Conservation (phyloP, 2,888 invertebrate genomes). For the Altica lythri region DNA sequence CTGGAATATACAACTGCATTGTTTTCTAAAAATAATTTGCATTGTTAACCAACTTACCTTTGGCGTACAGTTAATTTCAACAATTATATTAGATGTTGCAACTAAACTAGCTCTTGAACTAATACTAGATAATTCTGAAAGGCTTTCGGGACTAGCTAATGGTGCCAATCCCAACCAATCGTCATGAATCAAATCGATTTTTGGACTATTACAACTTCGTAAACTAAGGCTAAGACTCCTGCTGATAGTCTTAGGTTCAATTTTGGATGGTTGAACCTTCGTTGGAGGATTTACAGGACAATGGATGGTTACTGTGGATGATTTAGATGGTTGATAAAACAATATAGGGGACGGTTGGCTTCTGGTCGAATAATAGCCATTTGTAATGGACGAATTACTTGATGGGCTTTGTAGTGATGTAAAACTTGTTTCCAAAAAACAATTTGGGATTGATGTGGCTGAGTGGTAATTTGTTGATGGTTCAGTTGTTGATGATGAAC, state of each 20-base stretch:
- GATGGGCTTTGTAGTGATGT: slow-evolving; percentile 66
- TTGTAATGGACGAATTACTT: slow-evolving; percentile 53
- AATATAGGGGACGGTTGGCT: slow-evolving; percentile 50
- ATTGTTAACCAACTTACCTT: slow-evolving; percentile 34
- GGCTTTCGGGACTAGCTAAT: slow-evolving; percentile 79
- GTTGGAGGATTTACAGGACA: slow-evolving; percentile 33
- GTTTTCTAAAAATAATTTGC: neutral
- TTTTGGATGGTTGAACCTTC: slow-evolving; percentile 45
- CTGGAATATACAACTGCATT: slow-evolving; percentile 28
- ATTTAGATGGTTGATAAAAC: slow-evolving; percentile 28
- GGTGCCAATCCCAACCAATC: slow-evolving; percentile 76
- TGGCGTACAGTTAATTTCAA: slow-evolving; percentile 42
- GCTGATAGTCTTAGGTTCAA: slow-evolving; percentile 22
- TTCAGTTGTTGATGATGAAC: slow-evolving; percentile 57
- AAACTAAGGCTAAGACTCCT: slow-evolving; percentile 44
- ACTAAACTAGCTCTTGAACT: slow-evolving; percentile 70
- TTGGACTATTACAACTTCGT: slow-evolving; percentile 42
- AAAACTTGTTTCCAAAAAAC: slow-evolving; percentile 77
- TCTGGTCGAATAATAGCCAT: slow-evolving; percentile 52
- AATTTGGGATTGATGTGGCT: slow-evolving; percentile 56
- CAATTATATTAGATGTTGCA: slow-evolving; percentile 55
- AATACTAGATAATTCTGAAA: slow-evolving; percentile 80
- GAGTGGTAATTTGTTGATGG: slow-evolving; percentile 38
- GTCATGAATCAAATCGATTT: slow-evolving; percentile 63
- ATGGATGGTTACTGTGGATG: slow-evolving; percentile 1